A percentile compares a stretch with the other conserved stretches of the same genome.
Conservation (phyloP, 2,888 invertebrate species). For the Dicyrtoma fusca region DNA sequence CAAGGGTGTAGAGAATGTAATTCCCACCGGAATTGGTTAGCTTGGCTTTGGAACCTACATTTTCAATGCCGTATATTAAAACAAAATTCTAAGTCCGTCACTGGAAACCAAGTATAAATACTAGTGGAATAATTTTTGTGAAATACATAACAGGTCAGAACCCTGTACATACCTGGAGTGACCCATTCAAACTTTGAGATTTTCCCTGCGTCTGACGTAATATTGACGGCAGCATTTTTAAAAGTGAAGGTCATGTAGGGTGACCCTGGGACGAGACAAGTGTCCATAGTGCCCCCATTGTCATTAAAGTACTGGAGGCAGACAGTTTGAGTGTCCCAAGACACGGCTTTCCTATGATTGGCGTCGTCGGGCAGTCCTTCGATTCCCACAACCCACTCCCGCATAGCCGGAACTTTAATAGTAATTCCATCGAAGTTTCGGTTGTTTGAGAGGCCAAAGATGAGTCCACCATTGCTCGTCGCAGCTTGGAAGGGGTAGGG, state of each 20-base stretch:
- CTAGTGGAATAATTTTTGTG: not conserved
- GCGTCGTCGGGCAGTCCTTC: constrained; percentile 37
- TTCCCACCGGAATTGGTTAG: constrained; percentile 23
- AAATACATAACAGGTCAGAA: too few relatives aligned
- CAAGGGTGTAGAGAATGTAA: constrained; percentile 23
- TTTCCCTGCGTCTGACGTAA: constrained; percentile 41
- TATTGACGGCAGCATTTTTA: constrained; percentile 39
- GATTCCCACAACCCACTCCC: constrained; percentile 40
- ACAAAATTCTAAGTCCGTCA: too few relatives aligned
- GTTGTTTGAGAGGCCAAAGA: constrained; percentile 41
- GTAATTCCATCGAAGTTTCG: constrained; percentile 49
- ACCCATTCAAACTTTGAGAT: constrained; percentile 43
- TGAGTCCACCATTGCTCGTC: constrained; percentile 40
- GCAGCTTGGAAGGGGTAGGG: constrained; percentile 49
- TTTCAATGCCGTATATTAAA: too few relatives aligned
- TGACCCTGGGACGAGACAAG: constrained; percentile 47
- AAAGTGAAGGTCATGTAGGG: constrained; percentile 49
- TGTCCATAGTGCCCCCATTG: constrained; percentile 40
- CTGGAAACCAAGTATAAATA: too few relatives aligned
- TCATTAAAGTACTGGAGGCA: constrained; percentile 46
- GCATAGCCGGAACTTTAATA: constrained; percentile 41
- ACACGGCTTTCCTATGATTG: constrained; percentile 41
- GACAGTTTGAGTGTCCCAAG: constrained; percentile 50
- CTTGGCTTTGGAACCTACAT: constrained; percentile 22
- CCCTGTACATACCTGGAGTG: constrained; percentile 23